Conservation (phyloP, 2,113 vertebrate genomes). For the Aphelocoma coerulescens region DNA sequence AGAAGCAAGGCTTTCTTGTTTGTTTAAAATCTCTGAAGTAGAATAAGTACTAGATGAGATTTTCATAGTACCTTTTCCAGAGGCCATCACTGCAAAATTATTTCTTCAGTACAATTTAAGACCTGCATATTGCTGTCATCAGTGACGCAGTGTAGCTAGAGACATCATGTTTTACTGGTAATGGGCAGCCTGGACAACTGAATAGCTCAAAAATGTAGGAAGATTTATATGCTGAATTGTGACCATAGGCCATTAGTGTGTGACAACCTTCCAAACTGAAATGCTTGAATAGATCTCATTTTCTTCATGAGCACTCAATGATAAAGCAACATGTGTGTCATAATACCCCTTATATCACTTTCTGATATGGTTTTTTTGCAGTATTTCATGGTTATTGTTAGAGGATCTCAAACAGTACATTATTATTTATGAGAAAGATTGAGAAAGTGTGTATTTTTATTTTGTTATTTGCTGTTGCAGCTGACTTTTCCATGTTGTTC, state of each 20-base stretch:
- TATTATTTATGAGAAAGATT: constrained; percentile 20
- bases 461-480: background rate
- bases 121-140: background rate
- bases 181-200: constrained; percentile 5
- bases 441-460: background rate
- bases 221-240: constrained; percentile 25
- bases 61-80: background rate
- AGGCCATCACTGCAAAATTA: background rate
- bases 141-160: background rate
- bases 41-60: background rate
- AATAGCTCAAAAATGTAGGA: background rate
- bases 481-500: background rate
- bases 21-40: background rate
- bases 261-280: constrained; percentile 35
- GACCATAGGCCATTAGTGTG: constrained; percentile 5
- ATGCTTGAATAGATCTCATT: constrained; percentile 39
- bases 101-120: background rate
- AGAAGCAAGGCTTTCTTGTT: background rate
- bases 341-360: constrained; percentile 24
- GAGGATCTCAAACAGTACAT: background rate
- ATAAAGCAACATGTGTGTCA: constrained; percentile 25
- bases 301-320: constrained; percentile 35
- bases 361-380: background rate
- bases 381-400: constrained; percentile 37
- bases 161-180: background rate